Percentiles rank a stretch among this genome's conserved stretches.
Conservation (phyloP, 2,888 invertebrate genomes). For the Mantis religiosa region DNA sequence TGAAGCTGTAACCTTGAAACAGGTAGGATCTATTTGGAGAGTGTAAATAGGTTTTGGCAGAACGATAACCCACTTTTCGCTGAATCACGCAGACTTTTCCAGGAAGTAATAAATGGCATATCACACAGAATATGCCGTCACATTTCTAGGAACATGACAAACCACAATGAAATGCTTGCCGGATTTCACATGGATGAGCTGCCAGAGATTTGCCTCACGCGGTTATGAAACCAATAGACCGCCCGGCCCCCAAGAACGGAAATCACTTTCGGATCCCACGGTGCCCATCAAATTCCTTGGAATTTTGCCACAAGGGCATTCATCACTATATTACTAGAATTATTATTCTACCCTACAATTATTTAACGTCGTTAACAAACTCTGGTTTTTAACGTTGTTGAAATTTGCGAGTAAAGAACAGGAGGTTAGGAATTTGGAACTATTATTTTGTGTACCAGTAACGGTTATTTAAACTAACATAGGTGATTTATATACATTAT, state of each 20-base stretch:
- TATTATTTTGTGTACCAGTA: no score
- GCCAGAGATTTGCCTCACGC: background rate
- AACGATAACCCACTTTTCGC: background rate
- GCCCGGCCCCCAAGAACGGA: background rate
- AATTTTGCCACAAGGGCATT: background rate
- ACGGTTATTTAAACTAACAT: no score
- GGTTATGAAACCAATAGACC: background rate
- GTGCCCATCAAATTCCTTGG: background rate
- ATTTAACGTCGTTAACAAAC: no score
- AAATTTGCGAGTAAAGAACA: no score
- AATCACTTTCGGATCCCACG: background rate
- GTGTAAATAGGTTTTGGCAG: no score
- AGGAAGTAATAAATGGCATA: background rate
- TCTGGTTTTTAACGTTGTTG: no score
- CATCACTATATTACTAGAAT: background rate
- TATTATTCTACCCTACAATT: background rate
- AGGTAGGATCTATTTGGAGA: no score
- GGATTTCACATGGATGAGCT: background rate
- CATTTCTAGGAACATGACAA: background rate
- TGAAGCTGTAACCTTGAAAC: no score
- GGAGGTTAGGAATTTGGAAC: no score
- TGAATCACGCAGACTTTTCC: background rate
- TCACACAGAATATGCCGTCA: background rate
- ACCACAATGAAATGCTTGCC: background rate
- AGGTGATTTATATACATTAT: no score